phyloP scores from a whole-genome alignment of 2,888 invertebrate genomes.

The Ctena decussata region DNA sequence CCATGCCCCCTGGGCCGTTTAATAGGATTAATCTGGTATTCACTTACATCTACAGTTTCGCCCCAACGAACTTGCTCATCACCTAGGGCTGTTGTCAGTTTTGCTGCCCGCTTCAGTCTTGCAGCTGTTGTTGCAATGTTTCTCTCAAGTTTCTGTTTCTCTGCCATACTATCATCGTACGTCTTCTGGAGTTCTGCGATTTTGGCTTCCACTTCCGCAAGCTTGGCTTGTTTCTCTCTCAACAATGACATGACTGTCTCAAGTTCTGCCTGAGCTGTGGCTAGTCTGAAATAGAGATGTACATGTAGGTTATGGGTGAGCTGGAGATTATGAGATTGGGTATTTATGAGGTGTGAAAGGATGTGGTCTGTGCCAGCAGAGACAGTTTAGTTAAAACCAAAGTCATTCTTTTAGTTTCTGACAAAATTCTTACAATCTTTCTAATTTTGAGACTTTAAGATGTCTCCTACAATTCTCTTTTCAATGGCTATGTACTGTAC shows the following conservation, averaged over 20 bases:
- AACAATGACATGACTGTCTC: slow-evolving; percentile 92
- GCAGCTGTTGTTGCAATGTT: slow-evolving; percentile 93
- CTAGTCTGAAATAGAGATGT: slow-evolving; percentile 82
- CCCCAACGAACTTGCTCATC: slow-evolving; percentile 96
- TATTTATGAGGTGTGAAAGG: too few species aligned
- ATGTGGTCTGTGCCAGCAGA: too few species aligned
- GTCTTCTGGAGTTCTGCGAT: slow-evolving; percentile 87
- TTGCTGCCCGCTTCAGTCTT: slow-evolving; percentile 93
- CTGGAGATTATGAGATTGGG: too few species aligned
- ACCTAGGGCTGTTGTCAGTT: slow-evolving; percentile 94
- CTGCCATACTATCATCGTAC: slow-evolving; percentile 88
- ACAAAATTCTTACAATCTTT: too few species aligned
- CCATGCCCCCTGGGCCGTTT: too few species aligned
- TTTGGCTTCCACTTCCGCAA: slow-evolving; percentile 94
- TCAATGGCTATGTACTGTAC: too few species aligned
- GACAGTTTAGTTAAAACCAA: too few species aligned
- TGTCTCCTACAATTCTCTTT: too few species aligned
- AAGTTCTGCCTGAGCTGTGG: slow-evolving; percentile 92
- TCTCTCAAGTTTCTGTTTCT: slow-evolving; percentile 92
- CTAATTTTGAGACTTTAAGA: too few species aligned
- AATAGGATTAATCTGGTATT: too few species aligned
- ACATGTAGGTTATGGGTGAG: too few species aligned
- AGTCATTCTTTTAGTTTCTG: too few species aligned
- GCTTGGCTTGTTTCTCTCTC: slow-evolving; percentile 93
- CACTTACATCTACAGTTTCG: slow-evolving; percentile 90